A percentile compares a stretch with the other conserved stretches of the same genome.
Conservation (phyloP, 30 jellyfish, hydroid and myxozoan genomes). For the Pseudorhiza aurosa region DNA sequence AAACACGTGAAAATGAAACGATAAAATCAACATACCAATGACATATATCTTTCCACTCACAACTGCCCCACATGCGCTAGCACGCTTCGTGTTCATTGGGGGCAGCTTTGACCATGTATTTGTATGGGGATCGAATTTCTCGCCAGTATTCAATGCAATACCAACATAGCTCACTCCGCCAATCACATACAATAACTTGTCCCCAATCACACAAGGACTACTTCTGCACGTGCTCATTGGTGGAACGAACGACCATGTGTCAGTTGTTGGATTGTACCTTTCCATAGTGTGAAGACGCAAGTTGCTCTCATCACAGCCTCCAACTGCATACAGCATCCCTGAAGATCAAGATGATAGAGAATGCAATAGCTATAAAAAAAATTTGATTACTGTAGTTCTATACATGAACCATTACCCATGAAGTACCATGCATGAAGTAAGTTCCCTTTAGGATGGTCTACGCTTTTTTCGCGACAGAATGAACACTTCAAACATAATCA, state of each 20-base stretch:
- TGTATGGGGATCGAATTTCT: constrained; percentile 91
- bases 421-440: too few species aligned
- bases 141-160: constrained; percentile 85
- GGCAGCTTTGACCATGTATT: constrained; percentile 86
- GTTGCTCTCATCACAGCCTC: constrained; percentile 98
- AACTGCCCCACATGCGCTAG: constrained; percentile 99
- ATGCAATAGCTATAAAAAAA: too few species aligned
- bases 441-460: too few species aligned
- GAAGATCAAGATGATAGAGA: background rate
- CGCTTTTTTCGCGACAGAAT: too few species aligned
- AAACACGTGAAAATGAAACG: too few species aligned
- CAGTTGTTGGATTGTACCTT: constrained; percentile 93
- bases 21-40: constrained; percentile 86
- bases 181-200: constrained; percentile 86
- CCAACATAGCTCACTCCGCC: constrained; percentile 99
- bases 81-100: constrained; percentile 93
- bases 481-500: too few species aligned
- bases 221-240: constrained; percentile 98
- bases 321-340: constrained; percentile 97
- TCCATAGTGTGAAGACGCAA: constrained; percentile 94
- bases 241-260: constrained; percentile 95
- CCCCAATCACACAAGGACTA: constrained; percentile 95
- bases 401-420: too few species aligned
- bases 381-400: too few species aligned
- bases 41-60: constrained; percentile 87